phyloP scores from a whole-genome alignment of 64 coral and sea anemone genomes.

The Porites australiensis region DNA sequence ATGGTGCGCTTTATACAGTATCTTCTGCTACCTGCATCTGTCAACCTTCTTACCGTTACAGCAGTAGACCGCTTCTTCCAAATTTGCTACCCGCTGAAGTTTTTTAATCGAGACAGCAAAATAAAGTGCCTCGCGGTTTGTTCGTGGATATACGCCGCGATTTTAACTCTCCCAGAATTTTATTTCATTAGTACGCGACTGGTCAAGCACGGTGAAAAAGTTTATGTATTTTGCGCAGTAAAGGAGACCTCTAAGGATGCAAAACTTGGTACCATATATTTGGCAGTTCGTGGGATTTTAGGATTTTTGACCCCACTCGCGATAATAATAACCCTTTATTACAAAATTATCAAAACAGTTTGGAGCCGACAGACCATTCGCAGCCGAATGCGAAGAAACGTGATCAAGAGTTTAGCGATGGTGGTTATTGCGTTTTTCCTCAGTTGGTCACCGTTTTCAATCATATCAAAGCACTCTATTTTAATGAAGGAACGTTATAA shows the following conservation, averaged over 20 bases:
- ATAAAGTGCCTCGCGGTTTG: constrained; percentile 57
- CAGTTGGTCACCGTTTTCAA: constrained; percentile 85
- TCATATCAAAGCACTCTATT: constrained; percentile 70
- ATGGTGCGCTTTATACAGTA: constrained; percentile 79
- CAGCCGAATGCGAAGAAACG: constrained; percentile 59
- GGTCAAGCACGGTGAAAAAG: neutral
- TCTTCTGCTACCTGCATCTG: constrained; percentile 75
- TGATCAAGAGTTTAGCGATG: constrained; percentile 62
- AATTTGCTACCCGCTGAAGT: constrained; percentile 71
- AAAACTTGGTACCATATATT: constrained; percentile 43
- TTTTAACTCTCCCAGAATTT: constrained; percentile 65
- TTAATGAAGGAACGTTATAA: constrained; percentile 28
- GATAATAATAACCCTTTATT: constrained; percentile 60
- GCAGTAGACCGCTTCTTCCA: constrained; percentile 71
- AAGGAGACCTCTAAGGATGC: constrained; percentile 58
- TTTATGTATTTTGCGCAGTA: constrained; percentile 62
- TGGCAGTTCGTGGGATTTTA: constrained; percentile 47
- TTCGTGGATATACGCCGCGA: constrained; percentile 63
- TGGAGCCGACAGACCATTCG: constrained; percentile 56
- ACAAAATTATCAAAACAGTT: constrained; percentile 65
- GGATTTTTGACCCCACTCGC: constrained; percentile 59
- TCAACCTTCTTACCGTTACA: constrained; percentile 72
- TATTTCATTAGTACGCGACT: constrained; percentile 60
- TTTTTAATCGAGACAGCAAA: constrained; percentile 51
- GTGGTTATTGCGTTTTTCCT: constrained; percentile 78